Base-by-base conservation (phyloP, 2,113 vertebrate species). In the Semicossyphus pulcher region DNA sequence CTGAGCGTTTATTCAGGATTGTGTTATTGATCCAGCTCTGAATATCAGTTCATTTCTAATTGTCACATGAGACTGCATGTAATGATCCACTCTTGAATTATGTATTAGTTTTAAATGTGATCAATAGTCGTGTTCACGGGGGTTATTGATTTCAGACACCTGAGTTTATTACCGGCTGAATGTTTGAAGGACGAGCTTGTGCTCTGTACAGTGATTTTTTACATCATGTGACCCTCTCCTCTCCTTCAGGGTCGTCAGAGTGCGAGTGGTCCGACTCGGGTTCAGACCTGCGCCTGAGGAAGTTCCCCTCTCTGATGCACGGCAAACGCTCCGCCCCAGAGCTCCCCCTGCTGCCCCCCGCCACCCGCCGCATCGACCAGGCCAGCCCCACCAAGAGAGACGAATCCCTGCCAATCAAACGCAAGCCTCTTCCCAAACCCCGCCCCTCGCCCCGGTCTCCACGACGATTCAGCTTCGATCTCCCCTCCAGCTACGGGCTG, bases 261-360 rank as follows among this genome's bases (percentile, higher is more conserved):
- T 97, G 96, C 0, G 96, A 98, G 84, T 97, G 96, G 90, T 97
- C 96, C 0, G 98, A 99, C 85, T 99, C 97, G 0, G 98, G 98
- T 76, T 95, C 93, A 0, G 97, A 98, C 73, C 76, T 96, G 72
- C 95, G 95, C 60, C 88, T 95, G 72, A 95, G 95, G 86, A 97
- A 96, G 66, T 94, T 95, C 0, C 95, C 96, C 0, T 93, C 95
- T 0, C 91, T 97, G 63, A 92, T 96, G 52, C 95, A 96, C 0
- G 95, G 95, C n/a, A 97, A 97, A 89, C 96, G 97, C 59, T 95
- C 94, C 0, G 86, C 92, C 0, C 93, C 94, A 3, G 96, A 99
- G 75, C 90, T 82, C 10, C 95, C 90, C 16, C 88, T 1, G 32
- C 81, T 61, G 73, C 85, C 64, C 75, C 95, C 52, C 0, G 88